Base-by-base conservation (phyloP, 2,797 vertebrate genomes). In the Gouania willdenowi region DNA sequence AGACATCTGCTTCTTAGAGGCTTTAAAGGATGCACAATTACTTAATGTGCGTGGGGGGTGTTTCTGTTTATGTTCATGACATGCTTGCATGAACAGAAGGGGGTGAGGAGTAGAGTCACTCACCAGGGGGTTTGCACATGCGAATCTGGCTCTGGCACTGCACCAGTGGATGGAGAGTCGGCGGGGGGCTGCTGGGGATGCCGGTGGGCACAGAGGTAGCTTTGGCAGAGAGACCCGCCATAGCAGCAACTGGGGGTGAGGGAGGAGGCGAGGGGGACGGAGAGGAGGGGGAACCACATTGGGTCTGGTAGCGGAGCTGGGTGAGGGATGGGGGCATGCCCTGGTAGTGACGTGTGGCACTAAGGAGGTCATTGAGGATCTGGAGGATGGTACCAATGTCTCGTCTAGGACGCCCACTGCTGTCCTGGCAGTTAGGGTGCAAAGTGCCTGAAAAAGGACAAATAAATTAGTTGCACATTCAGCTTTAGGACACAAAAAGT, bases 391-490 rank as follows among this genome's bases (percentile, higher is more conserved):
- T 98, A 84, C 93, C 88, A 1, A 98, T 97, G 71, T 98, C 95
- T 17, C 95, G 87, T 37, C 95, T 84, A 0, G 95, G 95, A 60
- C 95, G 89, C 13, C 95, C 95, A 2, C 84, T 94, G 84, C 94
- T 96, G 83, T 98, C 95, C 81, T 98, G 95, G 83, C 95, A 98
- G 82, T 97, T 97, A 17, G 95, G 95, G 77, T 98, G 95, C 89
- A 98, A 91, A 77, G 95, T 97, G 91, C 95, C 95, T 98, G 71
- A 23, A 4, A 39, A 3, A 39, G 2, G 34, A 1, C 5, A 15
- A 7, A n/a, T 17, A 21, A 4, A 1, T 19, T 11, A n/a, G n/a
- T n/a, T n/a, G n/a, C n/a, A n/a, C n/a, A n/a, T n/a, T n/a, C n/a
- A n/a, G n/a, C n/a, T n/a, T n/a, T n/a, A n/a, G n/a, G n/a, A n/a